Conservation (phyloP, 2,113 vertebrate species). For the Crotalus horridus region DNA sequence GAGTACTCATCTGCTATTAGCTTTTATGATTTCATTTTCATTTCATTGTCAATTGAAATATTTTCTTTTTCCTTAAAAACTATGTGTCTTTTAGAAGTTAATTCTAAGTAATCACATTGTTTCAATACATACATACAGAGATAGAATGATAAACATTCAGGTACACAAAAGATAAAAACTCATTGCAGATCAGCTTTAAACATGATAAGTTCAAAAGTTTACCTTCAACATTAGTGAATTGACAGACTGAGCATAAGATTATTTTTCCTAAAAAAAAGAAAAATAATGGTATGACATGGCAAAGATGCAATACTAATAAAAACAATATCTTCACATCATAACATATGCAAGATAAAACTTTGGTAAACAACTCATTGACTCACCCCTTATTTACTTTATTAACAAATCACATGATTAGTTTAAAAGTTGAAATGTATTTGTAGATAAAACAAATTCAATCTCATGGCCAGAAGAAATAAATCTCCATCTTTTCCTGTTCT, state of each 20-base stretch:
- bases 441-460: not conserved
- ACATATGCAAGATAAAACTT: not conserved
- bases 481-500: not conserved
- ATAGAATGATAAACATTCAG: not conserved
- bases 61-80: not conserved
- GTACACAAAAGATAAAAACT: constrained; percentile 5
- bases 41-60: not conserved
- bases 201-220: constrained; percentile 13
- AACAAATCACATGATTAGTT: not conserved
- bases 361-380: not conserved
- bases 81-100: not conserved
- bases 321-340: not conserved
- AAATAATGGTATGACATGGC: not conserved
- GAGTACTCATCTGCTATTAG: not conserved
- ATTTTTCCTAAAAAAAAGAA: not conserved
- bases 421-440: not conserved
- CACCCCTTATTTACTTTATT: not conserved
- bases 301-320: not conserved
- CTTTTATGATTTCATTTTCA: constrained; percentile 16
- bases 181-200: constrained; percentile 7
- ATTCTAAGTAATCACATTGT: not conserved
- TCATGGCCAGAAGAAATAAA: not conserved
- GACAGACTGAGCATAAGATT: not conserved
- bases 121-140: constrained; percentile 11
- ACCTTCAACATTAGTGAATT: constrained; percentile 3